Conservation (phyloP, 2,113 vertebrate genomes). For the Narcine bancroftii region DNA sequence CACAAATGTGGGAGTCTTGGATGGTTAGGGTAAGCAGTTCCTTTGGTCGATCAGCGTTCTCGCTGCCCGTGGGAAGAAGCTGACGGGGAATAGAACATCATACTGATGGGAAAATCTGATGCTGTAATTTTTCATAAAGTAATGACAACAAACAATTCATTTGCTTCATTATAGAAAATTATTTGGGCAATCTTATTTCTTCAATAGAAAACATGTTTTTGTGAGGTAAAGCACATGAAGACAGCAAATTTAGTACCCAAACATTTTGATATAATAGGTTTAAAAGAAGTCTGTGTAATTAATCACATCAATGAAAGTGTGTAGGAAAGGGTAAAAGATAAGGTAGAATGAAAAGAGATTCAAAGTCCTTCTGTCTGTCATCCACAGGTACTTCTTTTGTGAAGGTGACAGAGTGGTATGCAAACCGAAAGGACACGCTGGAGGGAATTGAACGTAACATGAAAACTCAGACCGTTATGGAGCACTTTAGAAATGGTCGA, state of each 20-base stretch:
- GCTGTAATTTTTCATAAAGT: too few relatives aligned
- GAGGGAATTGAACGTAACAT: constrained; percentile 58
- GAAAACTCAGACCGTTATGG: constrained; percentile 49
- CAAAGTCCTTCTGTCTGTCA: neutral
- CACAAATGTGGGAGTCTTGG: too few relatives aligned
- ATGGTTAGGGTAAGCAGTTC: too few relatives aligned
- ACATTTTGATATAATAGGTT: neutral
- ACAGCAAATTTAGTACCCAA: neutral
- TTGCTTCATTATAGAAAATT: too few relatives aligned
- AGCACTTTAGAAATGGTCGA: constrained; percentile 63
- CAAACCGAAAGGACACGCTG: constrained; percentile 66
- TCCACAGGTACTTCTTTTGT: constrained; percentile 53
- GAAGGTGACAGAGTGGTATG: constrained; percentile 67
- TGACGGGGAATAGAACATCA: too few relatives aligned
- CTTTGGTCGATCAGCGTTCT: too few relatives aligned
- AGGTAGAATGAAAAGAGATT: neutral
- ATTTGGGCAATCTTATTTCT: neutral
- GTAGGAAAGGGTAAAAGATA: neutral
- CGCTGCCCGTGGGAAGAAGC: too few relatives aligned
- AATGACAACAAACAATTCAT: too few relatives aligned
- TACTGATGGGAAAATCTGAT: too few relatives aligned
- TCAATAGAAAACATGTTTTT: neutral
- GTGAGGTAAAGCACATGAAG: neutral
- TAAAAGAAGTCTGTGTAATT: neutral
- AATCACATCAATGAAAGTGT: neutral